Evolutionary conservation across 2,888 invertebrate species (phyloP).

Genomic region (Achlya flavicornis): DNA sequence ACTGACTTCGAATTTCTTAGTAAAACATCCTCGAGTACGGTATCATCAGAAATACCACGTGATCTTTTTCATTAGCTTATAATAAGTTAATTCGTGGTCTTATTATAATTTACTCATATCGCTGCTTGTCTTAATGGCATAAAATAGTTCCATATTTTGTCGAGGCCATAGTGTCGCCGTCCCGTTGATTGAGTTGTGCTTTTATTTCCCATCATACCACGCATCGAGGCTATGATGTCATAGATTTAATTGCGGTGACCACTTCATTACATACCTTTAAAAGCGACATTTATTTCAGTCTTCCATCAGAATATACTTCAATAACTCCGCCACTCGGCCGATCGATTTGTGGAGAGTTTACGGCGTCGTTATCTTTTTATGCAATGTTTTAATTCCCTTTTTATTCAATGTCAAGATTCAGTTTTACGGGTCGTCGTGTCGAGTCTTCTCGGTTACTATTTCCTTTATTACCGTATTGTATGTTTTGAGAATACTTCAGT

Average conservation of each 20-base stretch:
- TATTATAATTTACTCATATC: background rate
- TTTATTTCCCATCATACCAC: constrained; percentile 71
- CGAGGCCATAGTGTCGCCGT: constrained; percentile 37
- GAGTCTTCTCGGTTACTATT: constrained; percentile 30
- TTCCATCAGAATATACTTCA: constrained; percentile 48
- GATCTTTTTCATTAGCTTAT: too few species aligned
- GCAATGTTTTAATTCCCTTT: constrained; percentile 48
- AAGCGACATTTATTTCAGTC: constrained; percentile 61
- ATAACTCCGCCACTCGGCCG: constrained; percentile 38
- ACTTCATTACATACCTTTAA: constrained; percentile 71
- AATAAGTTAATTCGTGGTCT: too few species aligned
- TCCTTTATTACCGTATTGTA: constrained; percentile 41
- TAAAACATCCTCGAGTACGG: too few species aligned
- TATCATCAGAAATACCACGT: too few species aligned
- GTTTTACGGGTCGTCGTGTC: constrained; percentile 35
- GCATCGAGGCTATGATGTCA: constrained; percentile 72
- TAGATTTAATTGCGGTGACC: constrained; percentile 75
- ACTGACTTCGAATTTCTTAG: too few species aligned
- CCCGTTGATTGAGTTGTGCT: constrained; percentile 72
- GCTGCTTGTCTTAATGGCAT: constrained; percentile 11
- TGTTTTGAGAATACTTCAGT: constrained; percentile 26
- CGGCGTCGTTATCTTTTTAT: constrained; percentile 60
- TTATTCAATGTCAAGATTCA: constrained; percentile 60
- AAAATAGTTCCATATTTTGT: constrained; percentile 29
- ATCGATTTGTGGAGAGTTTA: constrained; percentile 63